Conservation (phyloP, 1,140 invertebrate genomes). For the Plodia interpunctella region DNA sequence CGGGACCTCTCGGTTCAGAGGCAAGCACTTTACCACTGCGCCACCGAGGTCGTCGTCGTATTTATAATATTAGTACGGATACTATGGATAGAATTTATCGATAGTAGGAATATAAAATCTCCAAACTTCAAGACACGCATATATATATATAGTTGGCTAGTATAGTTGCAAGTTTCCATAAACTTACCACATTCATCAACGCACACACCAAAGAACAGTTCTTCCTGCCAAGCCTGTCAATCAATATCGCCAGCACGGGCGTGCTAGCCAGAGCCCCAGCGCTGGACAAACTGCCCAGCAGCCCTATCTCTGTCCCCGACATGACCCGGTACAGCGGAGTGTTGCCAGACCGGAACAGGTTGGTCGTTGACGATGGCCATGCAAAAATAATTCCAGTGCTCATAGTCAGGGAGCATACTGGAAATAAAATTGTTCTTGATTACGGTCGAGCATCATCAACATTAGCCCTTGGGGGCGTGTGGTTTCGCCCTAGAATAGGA, state of each 20-base stretch:
- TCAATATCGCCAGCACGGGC: slow-evolving; percentile 31
- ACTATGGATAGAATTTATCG: too few relatives aligned
- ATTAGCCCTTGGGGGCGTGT: too few relatives aligned
- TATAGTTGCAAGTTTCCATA: too few relatives aligned
- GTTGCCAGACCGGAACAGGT: slow-evolving; percentile 42
- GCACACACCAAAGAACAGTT: slow-evolving; percentile 31
- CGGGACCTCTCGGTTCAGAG: too few relatives aligned
- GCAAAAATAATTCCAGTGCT: slow-evolving; percentile 41
- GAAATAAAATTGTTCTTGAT: slow-evolving; percentile 15
- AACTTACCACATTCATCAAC: slow-evolving; percentile 38
- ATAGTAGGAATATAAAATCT: too few relatives aligned
- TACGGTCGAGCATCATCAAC: too few relatives aligned
- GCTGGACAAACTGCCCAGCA: slow-evolving; percentile 44
- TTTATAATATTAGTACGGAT: too few relatives aligned
- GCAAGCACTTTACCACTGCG: too few relatives aligned
- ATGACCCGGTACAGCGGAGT: slow-evolving; percentile 49
- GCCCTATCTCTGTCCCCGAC: slow-evolving; percentile 39
- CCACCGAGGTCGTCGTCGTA: too few relatives aligned
- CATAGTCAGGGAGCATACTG: slow-evolving; percentile 47
- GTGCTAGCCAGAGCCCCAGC: slow-evolving; percentile 42
- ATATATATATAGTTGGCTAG: too few relatives aligned
- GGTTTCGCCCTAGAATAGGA: too few relatives aligned
- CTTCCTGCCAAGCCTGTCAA: slow-evolving; percentile 51
- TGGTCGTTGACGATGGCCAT: slow-evolving; percentile 50
- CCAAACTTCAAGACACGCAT: too few relatives aligned